Evolutionary conservation across 2,113 vertebrate genomes (phyloP), one percentile per base, ranked within the genome.

Genomic region (Thunnus maccoyii): DNA sequence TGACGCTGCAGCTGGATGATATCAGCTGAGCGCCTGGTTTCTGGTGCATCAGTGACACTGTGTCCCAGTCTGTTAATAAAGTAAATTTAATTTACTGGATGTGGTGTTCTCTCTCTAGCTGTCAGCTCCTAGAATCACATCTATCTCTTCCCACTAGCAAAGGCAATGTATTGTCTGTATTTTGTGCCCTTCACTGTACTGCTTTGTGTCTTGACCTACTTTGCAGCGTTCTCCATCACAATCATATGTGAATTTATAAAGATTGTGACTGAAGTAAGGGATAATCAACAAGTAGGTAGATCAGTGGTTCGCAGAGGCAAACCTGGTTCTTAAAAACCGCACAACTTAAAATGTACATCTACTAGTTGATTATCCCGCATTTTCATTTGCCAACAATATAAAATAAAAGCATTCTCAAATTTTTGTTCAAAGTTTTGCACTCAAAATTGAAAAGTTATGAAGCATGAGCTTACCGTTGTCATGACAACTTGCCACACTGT

Each of bases 31-130:
- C 36, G 20, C 17, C 48, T 22, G 22, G 36, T 63, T 44, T 50
- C 16, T 58, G 55, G n/a, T 63, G 18, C 30, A 20, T 63, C 44
- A n/a, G 58, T 61, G 58, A 61, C 30, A 63, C 61, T n/a, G 30
- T 41, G 32, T 41, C 16, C 32, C 60, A 30, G 27, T 27, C 25
- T 41, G 20, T 32, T 58, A 50, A 72, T 50, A n/a, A 51, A 25
- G 5, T 41, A n/a, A 5, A 25, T 72, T 46, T 9, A 1, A 55
- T 63, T 78, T 9, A n/a, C 8, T 25, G 16, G 11, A 22, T 32
- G 13, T 18, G 3, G 18, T 47, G 4, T 36, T n/a, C 51, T 72
- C 36, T 51, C 8, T 48, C 41, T 17, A 30, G 56, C 32, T 68
- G 15, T 51, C 20, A 12, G 25, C 50, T 27, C 3, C 41, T 47